These are phyloP conservation scores for Erebia epiphron DNA, from an alignment of 2,888 invertebrate species.

Conservation along the genomic window DNA sequence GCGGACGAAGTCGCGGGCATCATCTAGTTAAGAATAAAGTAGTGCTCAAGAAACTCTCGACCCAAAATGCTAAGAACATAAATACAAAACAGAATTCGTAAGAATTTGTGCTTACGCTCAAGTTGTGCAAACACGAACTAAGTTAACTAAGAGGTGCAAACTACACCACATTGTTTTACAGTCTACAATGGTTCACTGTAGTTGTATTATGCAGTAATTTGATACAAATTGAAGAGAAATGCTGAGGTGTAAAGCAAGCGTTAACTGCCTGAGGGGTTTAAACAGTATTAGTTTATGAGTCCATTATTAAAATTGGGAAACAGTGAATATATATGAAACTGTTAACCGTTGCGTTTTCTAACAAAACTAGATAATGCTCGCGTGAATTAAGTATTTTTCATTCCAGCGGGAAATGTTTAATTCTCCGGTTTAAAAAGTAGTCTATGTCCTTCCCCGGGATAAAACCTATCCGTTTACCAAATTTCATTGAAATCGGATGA, in stretches of 20 bases:
- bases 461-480: no score
- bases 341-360: not conserved
- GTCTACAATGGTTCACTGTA: slow-evolving; percentile 6
- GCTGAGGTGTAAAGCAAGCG: slow-evolving; percentile 1
- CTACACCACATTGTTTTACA: slow-evolving; percentile 1
- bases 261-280: slow-evolving; percentile 1
- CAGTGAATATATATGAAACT: not conserved
- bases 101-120: not conserved
- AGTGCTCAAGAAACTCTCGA: no score
- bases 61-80: no score
- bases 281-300: not conserved
- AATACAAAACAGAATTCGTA: no score
- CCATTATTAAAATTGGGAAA: slow-evolving; percentile 10
- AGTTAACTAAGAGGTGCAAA: slow-evolving; percentile 4
- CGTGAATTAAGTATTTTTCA: no score
- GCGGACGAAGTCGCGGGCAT: no score
- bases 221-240: slow-evolving; percentile 13
- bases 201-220: slow-evolving; percentile 13
- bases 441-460: no score
- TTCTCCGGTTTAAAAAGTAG: no score
- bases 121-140: not conserved
- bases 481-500: no score
- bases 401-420: no score
- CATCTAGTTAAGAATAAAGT: no score
- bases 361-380: not conserved